These are phyloP conservation scores for Smithornis capensis DNA, from an alignment of 2,113 vertebrate genomes.

Conservation along the genomic window DNA sequence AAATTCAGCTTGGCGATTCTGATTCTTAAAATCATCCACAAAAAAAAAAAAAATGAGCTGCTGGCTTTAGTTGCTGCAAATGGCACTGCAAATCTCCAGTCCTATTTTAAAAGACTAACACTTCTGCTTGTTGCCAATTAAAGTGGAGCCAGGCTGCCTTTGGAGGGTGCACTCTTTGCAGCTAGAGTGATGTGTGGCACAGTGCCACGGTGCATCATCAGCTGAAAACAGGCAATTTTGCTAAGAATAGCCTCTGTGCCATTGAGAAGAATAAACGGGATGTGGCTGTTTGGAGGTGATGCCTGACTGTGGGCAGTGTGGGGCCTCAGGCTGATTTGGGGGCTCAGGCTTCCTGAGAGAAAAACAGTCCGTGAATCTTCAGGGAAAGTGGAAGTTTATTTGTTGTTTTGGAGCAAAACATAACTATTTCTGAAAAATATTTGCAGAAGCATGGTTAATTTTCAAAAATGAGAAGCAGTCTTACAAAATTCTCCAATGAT, in stretches of 20 bases:
- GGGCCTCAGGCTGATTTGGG: accelerated
- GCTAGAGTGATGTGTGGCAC: not conserved
- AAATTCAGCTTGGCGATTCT: not conserved
- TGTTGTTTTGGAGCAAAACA: not conserved
- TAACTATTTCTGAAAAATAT: not conserved
- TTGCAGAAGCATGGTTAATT: not conserved
- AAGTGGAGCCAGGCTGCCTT: not conserved
- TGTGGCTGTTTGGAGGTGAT: not conserved
- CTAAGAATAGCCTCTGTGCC: not conserved
- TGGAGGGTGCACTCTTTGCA: not conserved
- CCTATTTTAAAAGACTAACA: not conserved
- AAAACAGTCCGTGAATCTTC: accelerated
- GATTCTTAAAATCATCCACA: not conserved
- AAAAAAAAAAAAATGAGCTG: not conserved
- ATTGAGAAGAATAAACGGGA: accelerated
- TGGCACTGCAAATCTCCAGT: not conserved
- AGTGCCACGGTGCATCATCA: not conserved
- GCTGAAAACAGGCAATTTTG: not conserved
- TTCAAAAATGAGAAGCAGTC: not conserved
- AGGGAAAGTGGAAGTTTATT: not conserved
- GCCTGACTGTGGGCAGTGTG: not conserved
- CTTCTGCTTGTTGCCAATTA: not conserved
- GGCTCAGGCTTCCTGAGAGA: not conserved
- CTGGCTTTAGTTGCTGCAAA: not conserved
- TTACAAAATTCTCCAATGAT: not conserved